Evolutionary conservation across 2,888 invertebrate species (phyloP).

Genomic region (Schizaphis graminum): DNA sequence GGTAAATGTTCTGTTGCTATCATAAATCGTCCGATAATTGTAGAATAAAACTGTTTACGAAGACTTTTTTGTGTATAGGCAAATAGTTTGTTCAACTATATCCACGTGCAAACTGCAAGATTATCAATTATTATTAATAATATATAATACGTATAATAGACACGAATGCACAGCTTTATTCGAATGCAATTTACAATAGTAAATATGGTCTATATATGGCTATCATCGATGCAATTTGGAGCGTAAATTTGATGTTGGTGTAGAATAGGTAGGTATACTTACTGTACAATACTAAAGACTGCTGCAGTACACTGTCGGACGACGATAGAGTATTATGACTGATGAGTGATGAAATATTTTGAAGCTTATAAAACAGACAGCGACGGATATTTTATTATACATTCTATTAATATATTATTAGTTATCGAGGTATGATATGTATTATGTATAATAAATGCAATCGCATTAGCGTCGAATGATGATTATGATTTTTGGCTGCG

Average conservation of each 20-base stretch:
- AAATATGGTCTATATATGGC: neutral
- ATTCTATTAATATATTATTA: neutral
- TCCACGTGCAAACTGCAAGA: neutral
- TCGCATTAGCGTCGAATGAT: neutral
- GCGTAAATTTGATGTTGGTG: neutral
- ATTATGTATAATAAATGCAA: neutral
- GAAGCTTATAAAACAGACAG: neutral
- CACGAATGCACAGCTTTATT: neutral
- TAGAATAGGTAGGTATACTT: neutral
- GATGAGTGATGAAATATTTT: neutral
- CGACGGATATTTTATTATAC: neutral
- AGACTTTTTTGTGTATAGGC: neutral
- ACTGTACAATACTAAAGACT: neutral
- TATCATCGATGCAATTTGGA: neutral
- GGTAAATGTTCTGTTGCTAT: neutral
- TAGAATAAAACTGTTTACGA: neutral
- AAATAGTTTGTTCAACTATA: neutral
- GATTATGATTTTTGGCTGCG: neutral
- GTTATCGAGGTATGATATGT: neutral
- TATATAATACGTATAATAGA: neutral
- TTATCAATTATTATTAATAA: neutral
- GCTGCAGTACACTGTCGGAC: neutral
- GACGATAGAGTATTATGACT: neutral
- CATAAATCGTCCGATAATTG: neutral
- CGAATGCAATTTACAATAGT: neutral